Conservation (phyloP, 2,797 vertebrate species). For the Lepilemur septentrionalis region DNA sequence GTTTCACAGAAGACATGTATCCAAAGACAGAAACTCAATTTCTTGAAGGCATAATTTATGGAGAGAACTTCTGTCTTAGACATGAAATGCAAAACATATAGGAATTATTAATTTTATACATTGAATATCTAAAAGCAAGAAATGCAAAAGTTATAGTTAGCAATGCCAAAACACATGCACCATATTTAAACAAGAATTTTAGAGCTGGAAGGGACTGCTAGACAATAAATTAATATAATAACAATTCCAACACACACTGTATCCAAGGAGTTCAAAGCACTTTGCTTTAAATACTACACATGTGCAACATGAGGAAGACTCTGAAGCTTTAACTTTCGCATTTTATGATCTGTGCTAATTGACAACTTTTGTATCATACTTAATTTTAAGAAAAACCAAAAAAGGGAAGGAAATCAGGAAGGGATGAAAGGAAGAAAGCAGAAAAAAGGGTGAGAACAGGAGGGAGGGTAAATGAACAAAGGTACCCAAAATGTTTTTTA, state of each 20-base stretch:
- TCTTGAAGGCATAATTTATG: background rate
- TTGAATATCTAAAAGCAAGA: conserved; percentile 22
- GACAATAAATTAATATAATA: conserved; percentile 8
- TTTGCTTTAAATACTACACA: background rate
- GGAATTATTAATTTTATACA: background rate
- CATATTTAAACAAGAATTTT: conserved; percentile 33
- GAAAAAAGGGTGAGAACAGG: background rate
- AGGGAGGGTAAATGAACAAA: background rate
- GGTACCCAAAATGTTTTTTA: background rate
- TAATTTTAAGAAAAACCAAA: background rate
- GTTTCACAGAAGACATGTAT: background rate
- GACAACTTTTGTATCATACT: background rate
- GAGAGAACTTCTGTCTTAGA: background rate
- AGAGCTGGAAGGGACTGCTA: background rate
- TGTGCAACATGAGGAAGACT: background rate
- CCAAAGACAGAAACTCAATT: background rate
- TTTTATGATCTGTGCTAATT: conserved; percentile 26
- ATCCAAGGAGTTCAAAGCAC: conserved; percentile 6
- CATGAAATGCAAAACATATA: background rate
- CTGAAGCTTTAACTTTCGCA: background rate
- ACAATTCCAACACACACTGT: background rate
- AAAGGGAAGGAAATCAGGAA: background rate
- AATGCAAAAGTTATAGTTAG: background rate
- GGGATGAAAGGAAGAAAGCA: background rate
- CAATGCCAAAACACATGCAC: background rate